Evolutionary conservation across 2,113 vertebrate species (phyloP).

Genomic region (Atlantisia rogersi): DNA sequence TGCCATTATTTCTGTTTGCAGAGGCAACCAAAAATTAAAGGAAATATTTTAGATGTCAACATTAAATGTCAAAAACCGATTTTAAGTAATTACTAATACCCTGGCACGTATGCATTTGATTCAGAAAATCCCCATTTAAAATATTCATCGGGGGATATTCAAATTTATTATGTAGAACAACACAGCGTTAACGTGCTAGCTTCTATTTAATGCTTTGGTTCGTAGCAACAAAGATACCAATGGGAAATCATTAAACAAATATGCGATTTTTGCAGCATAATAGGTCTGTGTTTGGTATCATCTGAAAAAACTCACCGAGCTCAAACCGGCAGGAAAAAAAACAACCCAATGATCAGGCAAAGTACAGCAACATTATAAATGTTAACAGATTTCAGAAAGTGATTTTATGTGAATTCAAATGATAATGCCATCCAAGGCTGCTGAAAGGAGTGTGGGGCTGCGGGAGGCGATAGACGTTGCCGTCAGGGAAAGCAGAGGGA

Average conservation of each 20-base stretch:
- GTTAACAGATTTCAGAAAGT: conserved; percentile 28
- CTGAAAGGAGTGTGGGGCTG: not conserved
- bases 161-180: conserved; percentile 69
- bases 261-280: conserved; percentile 47
- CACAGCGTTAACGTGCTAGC: conserved; percentile 31
- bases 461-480: not conserved
- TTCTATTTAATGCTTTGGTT: conserved; percentile 64
- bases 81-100: conserved; percentile 58
- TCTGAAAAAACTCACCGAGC: not conserved
- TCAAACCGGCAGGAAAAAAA: not conserved
- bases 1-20: conserved; percentile 35
- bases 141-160: conserved; percentile 50
- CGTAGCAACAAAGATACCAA: conserved; percentile 69
- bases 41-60: conserved; percentile 58
- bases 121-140: conserved; percentile 53
- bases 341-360: not conserved
- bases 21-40: conserved; percentile 65
- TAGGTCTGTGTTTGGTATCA: conserved; percentile 7
- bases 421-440: conserved; percentile 20
- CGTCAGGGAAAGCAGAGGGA: not conserved
- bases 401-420: conserved; percentile 52
- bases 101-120: conserved; percentile 18
- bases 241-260: conserved; percentile 71
- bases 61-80: conserved; percentile 45
- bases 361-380: conserved; percentile 15